These are phyloP conservation scores for Hyposmocoma kahamanoa DNA, from an alignment of 1,140 invertebrate genomes.

Conservation along the genomic window DNA sequence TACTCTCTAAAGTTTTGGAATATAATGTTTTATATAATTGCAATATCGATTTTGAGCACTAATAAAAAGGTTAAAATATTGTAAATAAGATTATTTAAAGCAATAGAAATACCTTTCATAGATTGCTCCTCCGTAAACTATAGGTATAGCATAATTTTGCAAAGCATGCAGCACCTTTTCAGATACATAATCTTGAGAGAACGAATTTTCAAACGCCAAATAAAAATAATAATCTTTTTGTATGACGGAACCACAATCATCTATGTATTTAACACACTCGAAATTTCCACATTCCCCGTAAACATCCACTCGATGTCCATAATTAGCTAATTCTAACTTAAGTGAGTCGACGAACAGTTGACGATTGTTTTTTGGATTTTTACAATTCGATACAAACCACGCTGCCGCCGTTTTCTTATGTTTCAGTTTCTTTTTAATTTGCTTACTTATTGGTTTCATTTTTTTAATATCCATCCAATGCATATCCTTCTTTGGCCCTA, in stretches of 20 bases:
- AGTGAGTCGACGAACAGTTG: slow-evolving; percentile 74
- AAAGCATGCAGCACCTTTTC: slow-evolving; percentile 35
- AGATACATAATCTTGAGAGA: slow-evolving; percentile 74
- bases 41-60: no score
- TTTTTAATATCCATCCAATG: slow-evolving; percentile 30
- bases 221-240: slow-evolving; percentile 76
- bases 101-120: slow-evolving; percentile 42
- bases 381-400: slow-evolving; percentile 79
- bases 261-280: slow-evolving; percentile 24
- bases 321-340: slow-evolving; percentile 60
- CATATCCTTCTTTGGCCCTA: slow-evolving; percentile 44
- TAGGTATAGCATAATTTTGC: slow-evolving; percentile 1
- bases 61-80: no score
- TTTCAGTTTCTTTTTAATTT: slow-evolving; percentile 27
- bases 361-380: slow-evolving; percentile 62
- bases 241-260: slow-evolving; percentile 52
- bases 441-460: slow-evolving; percentile 32
- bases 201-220: slow-evolving; percentile 78
- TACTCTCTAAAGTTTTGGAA: no score
- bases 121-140: slow-evolving; percentile 26
- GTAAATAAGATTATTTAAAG: no score
- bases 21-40: no score
- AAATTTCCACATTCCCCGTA: slow-evolving; percentile 76
- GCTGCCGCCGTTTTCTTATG: slow-evolving; percentile 52
- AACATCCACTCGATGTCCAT: slow-evolving; percentile 72